These are phyloP conservation scores for Tympanuchus pallidicinctus DNA, from an alignment of 2,113 vertebrate species.

Conservation along the genomic window DNA sequence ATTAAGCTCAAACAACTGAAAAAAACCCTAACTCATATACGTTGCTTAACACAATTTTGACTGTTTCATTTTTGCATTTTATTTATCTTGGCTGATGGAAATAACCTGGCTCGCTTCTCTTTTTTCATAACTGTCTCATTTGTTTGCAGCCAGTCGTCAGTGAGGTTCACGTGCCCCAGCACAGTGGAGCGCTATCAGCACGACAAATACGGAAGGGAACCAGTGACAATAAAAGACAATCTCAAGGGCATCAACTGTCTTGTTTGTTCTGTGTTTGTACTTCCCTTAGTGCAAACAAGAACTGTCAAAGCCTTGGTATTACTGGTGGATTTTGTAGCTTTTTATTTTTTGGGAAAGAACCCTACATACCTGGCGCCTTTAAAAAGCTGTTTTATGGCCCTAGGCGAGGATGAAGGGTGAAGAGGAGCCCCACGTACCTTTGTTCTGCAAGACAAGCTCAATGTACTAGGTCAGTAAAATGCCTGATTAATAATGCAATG, in stretches of 20 bases:
- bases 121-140: neutral
- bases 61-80: neutral
- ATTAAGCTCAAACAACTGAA: neutral
- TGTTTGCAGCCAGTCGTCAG: neutral
- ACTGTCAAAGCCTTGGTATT: neutral
- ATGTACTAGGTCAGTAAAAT: conserved; percentile 37
- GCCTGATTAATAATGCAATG: conserved; percentile 27
- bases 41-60: neutral
- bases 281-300: conserved; percentile 29
- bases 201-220: neutral
- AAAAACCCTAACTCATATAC: neutral
- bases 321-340: neutral
- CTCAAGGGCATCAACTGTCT: conserved; percentile 36
- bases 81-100: neutral
- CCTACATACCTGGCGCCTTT: neutral
- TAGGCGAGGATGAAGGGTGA: neutral
- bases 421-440: neutral
- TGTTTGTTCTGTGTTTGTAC: conserved; percentile 23
- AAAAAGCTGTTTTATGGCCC: neutral
- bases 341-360: neutral
- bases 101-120: neutral
- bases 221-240: neutral
- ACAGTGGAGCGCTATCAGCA: neutral
- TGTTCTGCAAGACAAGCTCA: neutral
- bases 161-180: neutral